These are phyloP conservation scores for Trogon surrucura DNA, from an alignment of 2,113 vertebrate species.

Conservation along the genomic window DNA sequence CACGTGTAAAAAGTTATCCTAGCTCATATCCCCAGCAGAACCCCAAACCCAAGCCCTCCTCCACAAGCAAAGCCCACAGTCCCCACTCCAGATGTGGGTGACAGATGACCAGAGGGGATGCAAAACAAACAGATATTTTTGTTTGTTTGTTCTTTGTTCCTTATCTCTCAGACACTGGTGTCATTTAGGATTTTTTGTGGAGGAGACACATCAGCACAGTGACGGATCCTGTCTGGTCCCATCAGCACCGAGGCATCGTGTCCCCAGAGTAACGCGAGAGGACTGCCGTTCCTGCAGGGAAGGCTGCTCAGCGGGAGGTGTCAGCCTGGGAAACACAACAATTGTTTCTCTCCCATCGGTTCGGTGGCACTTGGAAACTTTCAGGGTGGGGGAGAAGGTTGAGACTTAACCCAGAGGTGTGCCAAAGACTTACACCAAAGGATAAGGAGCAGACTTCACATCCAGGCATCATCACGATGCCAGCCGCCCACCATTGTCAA, in stretches of 20 bases:
- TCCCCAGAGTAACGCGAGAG: slow-evolving; percentile 35
- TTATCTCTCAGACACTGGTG: not conserved
- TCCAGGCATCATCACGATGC: accelerated
- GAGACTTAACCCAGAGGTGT: not conserved
- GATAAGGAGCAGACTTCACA: not conserved
- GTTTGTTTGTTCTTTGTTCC: slow-evolving; percentile 47
- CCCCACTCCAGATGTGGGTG: not conserved
- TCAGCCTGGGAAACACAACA: slow-evolving; percentile 50
- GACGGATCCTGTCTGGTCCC: slow-evolving; percentile 69
- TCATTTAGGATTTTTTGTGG: slow-evolving; percentile 61
- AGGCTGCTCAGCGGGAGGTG: slow-evolving; percentile 51
- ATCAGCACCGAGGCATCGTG: not conserved
- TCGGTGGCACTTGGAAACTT: slow-evolving; percentile 26
- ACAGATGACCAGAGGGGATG: slow-evolving; percentile 20
- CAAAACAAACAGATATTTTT: not conserved
- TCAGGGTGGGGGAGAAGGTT: not conserved
- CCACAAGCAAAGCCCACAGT: not conserved
- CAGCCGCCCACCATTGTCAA: not conserved
- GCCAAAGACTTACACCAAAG: slow-evolving; percentile 3
- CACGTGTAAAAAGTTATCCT: not conserved
- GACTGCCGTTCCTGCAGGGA: slow-evolving; percentile 56
- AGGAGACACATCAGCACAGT: slow-evolving; percentile 41
- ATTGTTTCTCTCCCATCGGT: slow-evolving; percentile 36
- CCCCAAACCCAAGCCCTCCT: not conserved
- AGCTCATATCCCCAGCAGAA: not conserved